These are phyloP conservation scores for Rhyacophila brunnea DNA, from an alignment of 1,140 invertebrate species.

Conservation along the genomic window DNA sequence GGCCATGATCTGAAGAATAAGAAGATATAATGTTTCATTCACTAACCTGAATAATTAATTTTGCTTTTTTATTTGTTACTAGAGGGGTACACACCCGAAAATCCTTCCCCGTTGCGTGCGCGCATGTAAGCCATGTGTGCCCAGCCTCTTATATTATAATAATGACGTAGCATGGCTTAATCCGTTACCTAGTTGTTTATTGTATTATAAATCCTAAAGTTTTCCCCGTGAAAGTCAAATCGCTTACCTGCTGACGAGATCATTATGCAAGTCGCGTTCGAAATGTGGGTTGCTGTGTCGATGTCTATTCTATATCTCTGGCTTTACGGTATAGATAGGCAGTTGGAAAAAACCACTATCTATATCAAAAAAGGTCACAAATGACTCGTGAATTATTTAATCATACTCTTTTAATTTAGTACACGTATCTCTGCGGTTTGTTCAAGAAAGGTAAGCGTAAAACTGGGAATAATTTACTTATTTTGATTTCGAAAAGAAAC, in stretches of 20 bases:
- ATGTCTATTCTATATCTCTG: constrained; percentile 9
- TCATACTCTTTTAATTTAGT: constrained; percentile 25
- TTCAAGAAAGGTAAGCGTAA: constrained; percentile 18
- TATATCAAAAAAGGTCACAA: constrained; percentile 4
- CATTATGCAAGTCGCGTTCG: constrained; percentile 9
- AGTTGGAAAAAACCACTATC: constrained; percentile 16
- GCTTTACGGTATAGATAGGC: constrained; percentile 1
- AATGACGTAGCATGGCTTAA: too few species aligned
- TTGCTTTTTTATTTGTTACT: too few species aligned
- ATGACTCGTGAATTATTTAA: neutral
- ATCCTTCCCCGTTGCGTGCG: too few species aligned
- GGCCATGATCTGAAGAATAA: too few species aligned
- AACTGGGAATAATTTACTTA: constrained; percentile 25
- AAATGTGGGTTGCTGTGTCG: constrained; percentile 22
- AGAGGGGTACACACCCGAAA: too few species aligned
- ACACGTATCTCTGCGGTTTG: constrained; percentile 30
- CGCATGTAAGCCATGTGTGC: too few species aligned
- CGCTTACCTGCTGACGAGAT: neutral
- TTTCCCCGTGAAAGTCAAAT: constrained; percentile 16
- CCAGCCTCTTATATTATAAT: too few species aligned
- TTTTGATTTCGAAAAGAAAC: constrained; percentile 12
- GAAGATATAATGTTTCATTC: too few species aligned
- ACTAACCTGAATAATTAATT: too few species aligned
- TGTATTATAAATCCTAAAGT: too few species aligned
- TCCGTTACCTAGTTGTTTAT: too few species aligned